A percentile compares a stretch with the other conserved stretches of the same genome.
phyloP scores from a whole-genome alignment of 2,797 vertebrate genomes.

The Lepus townsendii region DNA sequence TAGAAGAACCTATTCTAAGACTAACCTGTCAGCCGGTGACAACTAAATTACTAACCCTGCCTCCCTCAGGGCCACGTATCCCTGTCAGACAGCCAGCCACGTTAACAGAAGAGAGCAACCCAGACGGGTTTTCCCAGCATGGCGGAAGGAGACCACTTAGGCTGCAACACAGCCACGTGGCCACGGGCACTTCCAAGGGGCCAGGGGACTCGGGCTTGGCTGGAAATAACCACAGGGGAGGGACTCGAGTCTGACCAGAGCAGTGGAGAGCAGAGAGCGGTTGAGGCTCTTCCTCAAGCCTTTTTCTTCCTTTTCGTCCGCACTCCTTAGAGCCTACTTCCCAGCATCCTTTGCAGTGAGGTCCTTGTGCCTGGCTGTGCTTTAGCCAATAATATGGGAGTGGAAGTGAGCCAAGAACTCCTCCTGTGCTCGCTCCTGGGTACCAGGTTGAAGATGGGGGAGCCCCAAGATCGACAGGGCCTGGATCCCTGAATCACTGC shows the following conservation, averaged over 20 bases:
- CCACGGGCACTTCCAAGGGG: neutral
- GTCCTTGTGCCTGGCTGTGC: neutral
- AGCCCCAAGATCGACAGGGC: neutral
- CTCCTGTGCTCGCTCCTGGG: neutral
- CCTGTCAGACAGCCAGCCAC: conserved; percentile 51
- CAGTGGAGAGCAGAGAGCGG: neutral
- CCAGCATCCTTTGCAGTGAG: neutral
- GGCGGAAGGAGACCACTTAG: conserved; percentile 70
- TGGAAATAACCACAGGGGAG: conserved; percentile 12
- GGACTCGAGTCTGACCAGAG: neutral
- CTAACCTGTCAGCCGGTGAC: conserved; percentile 81
- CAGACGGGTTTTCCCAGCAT: neutral
- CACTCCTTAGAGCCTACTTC: neutral
- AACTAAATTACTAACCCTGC: conserved; percentile 82
- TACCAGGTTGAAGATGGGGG: neutral
- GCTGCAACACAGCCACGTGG: neutral
- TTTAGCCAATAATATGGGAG: neutral
- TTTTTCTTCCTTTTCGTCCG: neutral
- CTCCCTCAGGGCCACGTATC: conserved; percentile 72
- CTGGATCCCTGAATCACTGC: neutral
- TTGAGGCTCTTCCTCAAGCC: neutral
- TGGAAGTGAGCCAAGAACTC: neutral
- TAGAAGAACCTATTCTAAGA: conserved; percentile 78
- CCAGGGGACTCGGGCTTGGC: neutral
- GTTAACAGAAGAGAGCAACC: neutral